Conservation (phyloP, 1,140 invertebrate genomes). For the Drosophila saltans region DNA sequence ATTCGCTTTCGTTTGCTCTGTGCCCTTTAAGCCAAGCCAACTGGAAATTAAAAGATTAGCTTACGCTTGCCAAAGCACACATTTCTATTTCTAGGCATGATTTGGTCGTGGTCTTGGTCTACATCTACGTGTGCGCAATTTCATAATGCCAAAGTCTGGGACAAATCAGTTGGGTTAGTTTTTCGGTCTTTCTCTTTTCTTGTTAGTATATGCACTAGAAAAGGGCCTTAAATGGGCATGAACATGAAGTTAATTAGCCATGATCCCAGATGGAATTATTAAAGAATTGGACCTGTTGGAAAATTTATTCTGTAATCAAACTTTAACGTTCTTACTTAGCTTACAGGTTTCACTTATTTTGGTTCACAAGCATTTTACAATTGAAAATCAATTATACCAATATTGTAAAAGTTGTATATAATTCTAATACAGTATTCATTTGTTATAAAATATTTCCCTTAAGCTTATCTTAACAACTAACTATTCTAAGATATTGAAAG, state of each 20-base stretch:
- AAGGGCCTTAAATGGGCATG: neutral
- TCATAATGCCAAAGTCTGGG: neutral
- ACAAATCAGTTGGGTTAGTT: conserved; percentile 6
- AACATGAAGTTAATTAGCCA: conserved; percentile 7
- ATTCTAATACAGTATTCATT: too few species aligned
- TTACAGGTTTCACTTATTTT: too few species aligned
- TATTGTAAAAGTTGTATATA: too few species aligned
- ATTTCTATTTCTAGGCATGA: neutral
- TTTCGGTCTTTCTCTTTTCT: neutral
- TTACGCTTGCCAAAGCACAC: conserved; percentile 35
- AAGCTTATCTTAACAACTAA: too few species aligned
- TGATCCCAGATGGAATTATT: neutral
- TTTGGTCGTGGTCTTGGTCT: neutral
- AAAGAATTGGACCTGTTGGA: too few species aligned
- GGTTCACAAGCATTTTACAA: too few species aligned
- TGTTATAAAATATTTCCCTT: too few species aligned
- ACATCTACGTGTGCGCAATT: neutral
- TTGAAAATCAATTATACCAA: too few species aligned
- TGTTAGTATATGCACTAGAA: neutral
- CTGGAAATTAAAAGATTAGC: conserved; percentile 74
- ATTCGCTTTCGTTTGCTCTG: conserved; percentile 41
- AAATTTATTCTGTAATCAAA: too few species aligned
- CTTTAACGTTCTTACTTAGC: too few species aligned
- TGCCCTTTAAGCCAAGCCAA: conserved; percentile 75
- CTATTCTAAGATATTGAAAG: too few species aligned